Conservation (phyloP, 2,888 invertebrate genomes). For the Yponomeuta cagnagella region DNA sequence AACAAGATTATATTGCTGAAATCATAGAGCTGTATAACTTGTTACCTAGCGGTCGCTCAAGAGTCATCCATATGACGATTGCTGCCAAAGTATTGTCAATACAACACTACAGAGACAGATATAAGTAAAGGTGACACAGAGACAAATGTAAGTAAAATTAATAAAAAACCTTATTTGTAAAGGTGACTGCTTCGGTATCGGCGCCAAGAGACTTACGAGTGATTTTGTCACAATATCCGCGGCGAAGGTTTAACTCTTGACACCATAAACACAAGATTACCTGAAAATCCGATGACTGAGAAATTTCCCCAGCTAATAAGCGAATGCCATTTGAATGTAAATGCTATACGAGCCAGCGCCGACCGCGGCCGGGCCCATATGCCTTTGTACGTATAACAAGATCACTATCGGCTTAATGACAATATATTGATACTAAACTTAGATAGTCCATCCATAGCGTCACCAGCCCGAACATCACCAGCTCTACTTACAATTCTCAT, state of each 20-base stretch:
- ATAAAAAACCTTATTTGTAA: conserved; percentile 10
- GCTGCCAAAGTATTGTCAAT: too few relatives aligned
- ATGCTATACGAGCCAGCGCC: conserved; percentile 55
- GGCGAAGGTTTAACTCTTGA: conserved; percentile 31
- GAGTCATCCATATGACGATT: not conserved
- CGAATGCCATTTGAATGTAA: conserved; percentile 73
- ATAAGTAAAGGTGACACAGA: not conserved
- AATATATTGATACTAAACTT: conserved; percentile 76
- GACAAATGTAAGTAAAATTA: too few relatives aligned
- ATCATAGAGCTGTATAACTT: too few relatives aligned
- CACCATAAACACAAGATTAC: conserved; percentile 67
- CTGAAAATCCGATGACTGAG: conserved; percentile 70
- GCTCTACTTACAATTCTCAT: conserved; percentile 55
- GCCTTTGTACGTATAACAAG: conserved; percentile 75
- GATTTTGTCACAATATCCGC: conserved; percentile 5
- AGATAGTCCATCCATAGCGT: conserved; percentile 71
- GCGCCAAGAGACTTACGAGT: conserved; percentile 20
- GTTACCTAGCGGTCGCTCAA: not conserved
- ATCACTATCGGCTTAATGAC: conserved; percentile 76
- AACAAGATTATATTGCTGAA: too few relatives aligned
- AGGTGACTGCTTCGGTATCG: conserved; percentile 1
- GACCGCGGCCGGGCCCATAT: conserved; percentile 36
- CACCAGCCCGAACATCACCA: conserved; percentile 61
- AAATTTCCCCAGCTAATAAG: conserved; percentile 64
- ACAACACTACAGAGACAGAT: not conserved